Base-by-base conservation (phyloP, 2,888 invertebrate genomes). In the Fragum sueziense region DNA sequence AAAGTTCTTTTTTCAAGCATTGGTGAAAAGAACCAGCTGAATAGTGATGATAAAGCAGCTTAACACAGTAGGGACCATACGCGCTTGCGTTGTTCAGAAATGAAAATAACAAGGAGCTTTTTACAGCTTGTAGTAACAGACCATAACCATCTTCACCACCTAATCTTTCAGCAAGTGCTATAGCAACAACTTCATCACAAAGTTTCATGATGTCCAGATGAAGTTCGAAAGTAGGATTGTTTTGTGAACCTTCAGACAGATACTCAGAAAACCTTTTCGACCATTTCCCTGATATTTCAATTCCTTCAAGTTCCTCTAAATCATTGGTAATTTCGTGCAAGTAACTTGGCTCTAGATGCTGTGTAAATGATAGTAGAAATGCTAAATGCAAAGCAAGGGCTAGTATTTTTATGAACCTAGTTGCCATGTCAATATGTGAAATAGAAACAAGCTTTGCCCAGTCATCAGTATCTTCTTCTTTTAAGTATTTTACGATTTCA, bases 41-140 rank as follows among this genome's bases (percentile, higher is more conserved):
- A n/a, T n/a, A n/a, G n/a, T n/a, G n/a, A n/a, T n/a, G n/a, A n/a
- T n/a, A n/a, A n/a, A n/a, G 61, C 52, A 33, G 76, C 34, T 25
- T 27, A 20, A 69, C 76, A 54, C 77, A 79, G 31, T 57, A 85
- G 54, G 85, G 76, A 14, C 81, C 77, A 80, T 85, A 85, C 9
- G 81, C 74, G 20, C 73, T 57, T 9, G 85, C 81, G 6, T 70
- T 70, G 73, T 84, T 85, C 17, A 85, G 51, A 68, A 85, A 85
- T 14, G 79, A 67, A 76, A 79, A 82, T 14, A 62, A 57, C 6
- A 85, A 70, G 9, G 82, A 85, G 1, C 25, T 33, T 29, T 85
- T 85, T 6, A 84, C 78, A 9, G 80, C 74, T 14, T 72, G 51
- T 1, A 84, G 69, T 20, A 85, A 54, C 9, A 85, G 74, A 11